Evolutionary conservation across 2,888 invertebrate genomes (phyloP), one percentile per base, ranked within the genome.

Genomic region (Synanthedon tipuliformis): DNA sequence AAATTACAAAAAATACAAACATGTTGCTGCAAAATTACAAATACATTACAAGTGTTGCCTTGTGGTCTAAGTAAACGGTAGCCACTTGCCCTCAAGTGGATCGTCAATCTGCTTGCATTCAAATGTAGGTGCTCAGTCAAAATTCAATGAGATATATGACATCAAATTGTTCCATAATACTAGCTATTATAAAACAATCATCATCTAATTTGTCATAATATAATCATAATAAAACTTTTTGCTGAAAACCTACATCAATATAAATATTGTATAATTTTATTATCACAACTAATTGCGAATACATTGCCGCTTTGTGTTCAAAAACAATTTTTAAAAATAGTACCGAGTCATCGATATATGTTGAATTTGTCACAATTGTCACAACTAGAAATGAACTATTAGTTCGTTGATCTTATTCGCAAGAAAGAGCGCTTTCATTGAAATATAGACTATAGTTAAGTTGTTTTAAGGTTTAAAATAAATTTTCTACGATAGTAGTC

Each of bases 101-200:
- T 13, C 13, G 45, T 45, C 45, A 54, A 60, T 60, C 59, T 54
- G 59, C 55, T 62, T 66, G 57, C 27, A 34, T 34, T 12, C 13
- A 2, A 45, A 45, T 15, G 13, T n/a, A 13, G 45, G n/a, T 45
- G 45, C 13, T 45, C 34, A 34, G 34, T n/a, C 45, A 45, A 4
- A 45, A 12, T 34, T 45, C 45, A 15, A 45, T 45, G 45, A 41
- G n/a, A 41, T 41, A n/a, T n/a, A 41, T 41, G 41, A 45, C 45
- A 13, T 13, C n/a, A 45, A 45, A 45, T 45, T 45, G 13, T 13
- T 45, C n/a, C 8, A n/a, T 13, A 41, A n/a, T 45, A 45, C 45
- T 13, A 8, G 15, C 15, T 45, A 45, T 45, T 45, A 45, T 13
- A 45, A 45, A 45, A 45, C 45, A 15, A 45, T 45, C 45, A 45